A percentile compares a stretch with the other conserved stretches of the same genome.
Conservation (phyloP, 2,797 vertebrate genomes). For the Sciurus carolinensis region DNA sequence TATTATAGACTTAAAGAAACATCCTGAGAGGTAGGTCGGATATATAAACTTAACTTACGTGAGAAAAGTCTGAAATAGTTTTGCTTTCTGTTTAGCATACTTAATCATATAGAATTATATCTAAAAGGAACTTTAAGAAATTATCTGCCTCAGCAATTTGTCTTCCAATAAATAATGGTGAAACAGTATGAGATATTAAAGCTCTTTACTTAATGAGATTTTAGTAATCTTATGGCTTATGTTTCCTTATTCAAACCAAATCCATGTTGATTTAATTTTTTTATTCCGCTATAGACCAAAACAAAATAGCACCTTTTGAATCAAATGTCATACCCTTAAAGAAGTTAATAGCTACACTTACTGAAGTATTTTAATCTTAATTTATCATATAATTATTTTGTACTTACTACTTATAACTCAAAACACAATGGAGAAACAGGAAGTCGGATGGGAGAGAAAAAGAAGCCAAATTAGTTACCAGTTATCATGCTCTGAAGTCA, state of each 20-base stretch:
- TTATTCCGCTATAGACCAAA: neutral
- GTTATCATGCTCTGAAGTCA: neutral
- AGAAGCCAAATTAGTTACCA: neutral
- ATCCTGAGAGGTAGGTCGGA: slow-evolving; percentile 81
- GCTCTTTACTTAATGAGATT: neutral
- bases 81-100: slow-evolving; percentile 18
- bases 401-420: slow-evolving; percentile 32
- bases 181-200: neutral
- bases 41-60: neutral
- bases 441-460: neutral
- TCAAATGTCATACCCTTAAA: slow-evolving; percentile 35
- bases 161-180: neutral
- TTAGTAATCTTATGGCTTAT: neutral
- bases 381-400: slow-evolving; percentile 13
- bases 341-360: neutral
- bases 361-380: slow-evolving; percentile 29
- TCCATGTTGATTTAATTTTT: neutral
- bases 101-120: neutral
- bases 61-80: neutral
- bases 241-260: neutral
- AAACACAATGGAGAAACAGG: neutral
- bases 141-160: neutral
- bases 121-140: neutral
- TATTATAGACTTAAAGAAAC: slow-evolving; percentile 47
- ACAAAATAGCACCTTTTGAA: slow-evolving; percentile 28